phyloP scores from a whole-genome alignment of 1,140 invertebrate species.

The Bombus sylvicola region DNA sequence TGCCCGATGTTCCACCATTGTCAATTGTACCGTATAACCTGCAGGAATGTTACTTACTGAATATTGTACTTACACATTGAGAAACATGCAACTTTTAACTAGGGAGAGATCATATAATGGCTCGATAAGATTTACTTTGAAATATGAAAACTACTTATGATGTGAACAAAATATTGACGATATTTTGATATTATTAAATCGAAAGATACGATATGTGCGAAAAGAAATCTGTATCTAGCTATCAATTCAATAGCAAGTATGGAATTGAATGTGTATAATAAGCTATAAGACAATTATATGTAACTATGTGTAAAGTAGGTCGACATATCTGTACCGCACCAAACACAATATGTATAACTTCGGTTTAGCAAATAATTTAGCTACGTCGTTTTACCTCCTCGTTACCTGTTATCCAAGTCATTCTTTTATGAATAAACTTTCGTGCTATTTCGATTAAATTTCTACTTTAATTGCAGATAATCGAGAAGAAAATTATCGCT shows the following conservation, averaged over 20 bases:
- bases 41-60: background rate
- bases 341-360: background rate
- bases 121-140: background rate
- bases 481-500: background rate
- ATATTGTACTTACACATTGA: background rate
- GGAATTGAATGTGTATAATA: slow-evolving; percentile 38
- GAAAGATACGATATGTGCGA: slow-evolving; percentile 19
- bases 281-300: slow-evolving; percentile 41
- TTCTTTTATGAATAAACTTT: background rate
- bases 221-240: slow-evolving; percentile 27
- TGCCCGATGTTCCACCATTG: too few relatives aligned
- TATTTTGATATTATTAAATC: background rate
- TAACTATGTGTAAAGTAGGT: slow-evolving; percentile 41
- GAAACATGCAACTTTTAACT: background rate
- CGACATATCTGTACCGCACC: background rate
- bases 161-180: background rate
- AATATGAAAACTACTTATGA: background rate
- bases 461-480: background rate
- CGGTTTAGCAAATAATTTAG: slow-evolving; percentile 32
- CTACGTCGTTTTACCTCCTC: background rate
- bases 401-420: background rate
- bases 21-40: too few relatives aligned
- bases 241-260: slow-evolving; percentile 14
- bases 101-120: background rate
- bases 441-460: background rate